Conservation (phyloP, 1,140 invertebrate genomes). For the Druon quercuslanigerum region DNA sequence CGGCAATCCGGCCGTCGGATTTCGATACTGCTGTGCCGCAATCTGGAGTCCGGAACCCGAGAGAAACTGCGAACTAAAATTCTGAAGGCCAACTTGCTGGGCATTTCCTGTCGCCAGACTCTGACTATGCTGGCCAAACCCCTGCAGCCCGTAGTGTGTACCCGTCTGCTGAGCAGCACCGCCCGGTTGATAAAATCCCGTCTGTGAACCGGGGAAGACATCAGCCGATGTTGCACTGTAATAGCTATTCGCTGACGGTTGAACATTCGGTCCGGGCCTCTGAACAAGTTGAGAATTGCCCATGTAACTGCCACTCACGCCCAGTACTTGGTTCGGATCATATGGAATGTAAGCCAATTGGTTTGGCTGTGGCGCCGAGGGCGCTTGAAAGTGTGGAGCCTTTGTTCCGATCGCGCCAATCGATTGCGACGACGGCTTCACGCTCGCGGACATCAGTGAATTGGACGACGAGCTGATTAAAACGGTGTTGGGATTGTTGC, state of each 20-base stretch:
- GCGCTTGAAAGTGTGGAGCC: constrained; percentile 72
- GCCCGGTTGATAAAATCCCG: constrained; percentile 75
- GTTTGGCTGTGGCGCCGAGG: constrained; percentile 75
- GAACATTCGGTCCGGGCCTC: constrained; percentile 75
- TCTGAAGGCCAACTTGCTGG: constrained; percentile 77
- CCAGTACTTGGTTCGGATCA: constrained; percentile 75
- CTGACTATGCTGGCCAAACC: constrained; percentile 74
- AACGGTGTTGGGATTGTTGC: constrained; percentile 90
- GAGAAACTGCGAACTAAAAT: constrained; percentile 78
- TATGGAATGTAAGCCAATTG: constrained; percentile 76
- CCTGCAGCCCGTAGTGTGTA: constrained; percentile 74
- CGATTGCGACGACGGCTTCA: constrained; percentile 89
- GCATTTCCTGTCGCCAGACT: constrained; percentile 73
- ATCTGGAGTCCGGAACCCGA: constrained; percentile 75
- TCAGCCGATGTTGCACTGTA: constrained; percentile 77
- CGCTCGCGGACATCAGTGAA: constrained; percentile 91
- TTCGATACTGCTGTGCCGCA: constrained; percentile 75
- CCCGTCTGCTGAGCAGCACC: constrained; percentile 76
- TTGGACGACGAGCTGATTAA: constrained; percentile 91
- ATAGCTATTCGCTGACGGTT: constrained; percentile 77
- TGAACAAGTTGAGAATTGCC: constrained; percentile 80
- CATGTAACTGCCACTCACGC: constrained; percentile 76
- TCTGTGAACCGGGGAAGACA: constrained; percentile 74
- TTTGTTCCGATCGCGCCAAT: constrained; percentile 89
- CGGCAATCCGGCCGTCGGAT: constrained; percentile 73